Conservation (phyloP, 2,797 vertebrate species). For the Scolopax bukidnonensis region DNA sequence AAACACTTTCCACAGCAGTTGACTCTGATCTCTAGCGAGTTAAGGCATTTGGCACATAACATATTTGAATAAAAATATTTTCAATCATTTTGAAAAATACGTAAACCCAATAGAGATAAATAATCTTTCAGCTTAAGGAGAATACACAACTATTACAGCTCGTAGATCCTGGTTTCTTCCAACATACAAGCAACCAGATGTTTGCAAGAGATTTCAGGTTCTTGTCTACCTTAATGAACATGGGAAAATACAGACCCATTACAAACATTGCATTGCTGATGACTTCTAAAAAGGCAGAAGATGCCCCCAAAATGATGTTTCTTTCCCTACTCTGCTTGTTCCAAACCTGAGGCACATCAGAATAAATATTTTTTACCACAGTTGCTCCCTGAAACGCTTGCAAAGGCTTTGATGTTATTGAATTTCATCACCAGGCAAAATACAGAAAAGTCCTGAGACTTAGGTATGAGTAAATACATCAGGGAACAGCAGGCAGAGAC, state of each 20-base stretch:
- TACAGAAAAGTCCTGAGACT: background rate
- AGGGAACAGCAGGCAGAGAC: background rate
- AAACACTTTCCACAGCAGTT: background rate
- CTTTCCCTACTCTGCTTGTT: background rate
- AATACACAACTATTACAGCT: background rate
- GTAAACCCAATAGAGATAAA: background rate
- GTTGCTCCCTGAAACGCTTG: background rate
- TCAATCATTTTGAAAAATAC: background rate
- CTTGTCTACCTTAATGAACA: background rate
- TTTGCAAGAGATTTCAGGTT: background rate
- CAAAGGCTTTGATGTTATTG: background rate
- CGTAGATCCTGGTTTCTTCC: background rate
- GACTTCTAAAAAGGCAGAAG: background rate
- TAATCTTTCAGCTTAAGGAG: background rate
- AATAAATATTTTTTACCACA: background rate
- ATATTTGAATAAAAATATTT: background rate
- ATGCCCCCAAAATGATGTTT: fast-evolving
- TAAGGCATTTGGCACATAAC: background rate
- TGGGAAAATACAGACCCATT: background rate
- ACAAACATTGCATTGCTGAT: background rate
- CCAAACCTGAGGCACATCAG: background rate
- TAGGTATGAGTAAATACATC: background rate
- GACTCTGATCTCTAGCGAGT: background rate
- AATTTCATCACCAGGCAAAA: background rate
- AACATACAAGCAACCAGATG: background rate